Evolutionary conservation across 2,797 vertebrate species (phyloP), one percentile per base, ranked within the genome.

Genomic region (Gadopsis bispinosus): DNA sequence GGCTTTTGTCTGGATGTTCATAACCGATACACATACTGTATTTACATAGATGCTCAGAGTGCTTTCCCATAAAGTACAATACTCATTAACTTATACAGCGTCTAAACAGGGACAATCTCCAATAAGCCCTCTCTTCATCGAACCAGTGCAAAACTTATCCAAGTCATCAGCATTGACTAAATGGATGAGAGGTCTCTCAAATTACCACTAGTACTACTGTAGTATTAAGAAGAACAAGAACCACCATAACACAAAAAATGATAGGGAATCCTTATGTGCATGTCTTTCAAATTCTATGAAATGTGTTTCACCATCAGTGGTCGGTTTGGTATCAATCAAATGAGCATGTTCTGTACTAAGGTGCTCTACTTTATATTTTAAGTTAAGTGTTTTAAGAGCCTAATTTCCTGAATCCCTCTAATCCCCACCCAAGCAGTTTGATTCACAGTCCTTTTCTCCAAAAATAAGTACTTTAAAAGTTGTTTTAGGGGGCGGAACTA

Each of bases 281-380:
- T 91, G 82, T 89, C 74, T 88, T 83, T 90, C 80, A 89, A 75
- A 86, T 81, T 62, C 81, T 89, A 87, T 81, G 87, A 90, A 86
- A 92, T 83, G 87, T 88, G 80, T 88, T 87, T 93, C 90, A 94
- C 93, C 93, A 93, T 94, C 93, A 92, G 85, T 75, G 91, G 91
- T 94, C 91, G 85, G 93, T 95, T 95, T 95, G 93, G 93, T 95
- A 87, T 94, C 85, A 75, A 86, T 92, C 76, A 92, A 77, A 92
- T 89, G 89, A 83, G 79, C 33, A 75, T 87, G 81, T 84, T 89
- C 91, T 77, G 69, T 86, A 89, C 93, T 96, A 96, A 96, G 95
- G 95, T 96, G 95, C 95, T 94, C 94, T 87, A 85, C 86, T 93
- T 79, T 88, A 63, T 86, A 75, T 91, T 83, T 85, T 71, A 88